These are phyloP conservation scores for Drosophila trichaetosa DNA, from an alignment of 2,888 invertebrate genomes.

Conservation along the genomic window DNA sequence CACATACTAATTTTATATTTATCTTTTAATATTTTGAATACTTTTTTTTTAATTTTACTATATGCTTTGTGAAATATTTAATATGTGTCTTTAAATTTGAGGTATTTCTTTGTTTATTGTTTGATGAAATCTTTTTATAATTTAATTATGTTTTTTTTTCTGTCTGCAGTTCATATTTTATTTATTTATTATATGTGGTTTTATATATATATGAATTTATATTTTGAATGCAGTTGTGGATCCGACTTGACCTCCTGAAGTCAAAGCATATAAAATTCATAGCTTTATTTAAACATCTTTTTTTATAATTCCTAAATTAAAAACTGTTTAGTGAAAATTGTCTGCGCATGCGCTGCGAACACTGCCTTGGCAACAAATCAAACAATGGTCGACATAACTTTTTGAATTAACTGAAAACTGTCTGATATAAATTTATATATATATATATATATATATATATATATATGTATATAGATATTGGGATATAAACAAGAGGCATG, in stretches of 20 bases:
- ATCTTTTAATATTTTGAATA: not conserved
- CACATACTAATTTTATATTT: not conserved
- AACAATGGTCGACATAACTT: constrained; percentile 47
- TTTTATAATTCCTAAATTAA: not conserved
- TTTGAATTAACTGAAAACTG: constrained; percentile 54
- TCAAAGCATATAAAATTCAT: not conserved
- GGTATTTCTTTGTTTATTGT: too few relatives aligned
- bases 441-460: not conserved
- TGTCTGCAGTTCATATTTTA: not conserved
- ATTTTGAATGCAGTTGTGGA: too few relatives aligned
- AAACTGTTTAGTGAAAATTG: not conserved
- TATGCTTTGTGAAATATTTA: too few relatives aligned
- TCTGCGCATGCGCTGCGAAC: constrained; percentile 40
- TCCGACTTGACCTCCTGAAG: too few relatives aligned
- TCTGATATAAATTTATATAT: constrained; percentile 5
- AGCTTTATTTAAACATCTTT: not conserved
- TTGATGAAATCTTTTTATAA: too few relatives aligned
- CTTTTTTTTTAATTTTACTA: not conserved
- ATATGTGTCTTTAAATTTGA: not conserved
- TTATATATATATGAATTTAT: too few relatives aligned
- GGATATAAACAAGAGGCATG: constrained; percentile 48
- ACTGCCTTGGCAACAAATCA: constrained; percentile 58
- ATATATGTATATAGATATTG: not conserved
- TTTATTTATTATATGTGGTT: not conserved
- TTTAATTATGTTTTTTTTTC: too few relatives aligned